Percentiles rank a stretch among this genome's conserved stretches.
Evolutionary conservation across 2,113 vertebrate genomes (phyloP).

Genomic region (Lampris incognitus): DNA sequence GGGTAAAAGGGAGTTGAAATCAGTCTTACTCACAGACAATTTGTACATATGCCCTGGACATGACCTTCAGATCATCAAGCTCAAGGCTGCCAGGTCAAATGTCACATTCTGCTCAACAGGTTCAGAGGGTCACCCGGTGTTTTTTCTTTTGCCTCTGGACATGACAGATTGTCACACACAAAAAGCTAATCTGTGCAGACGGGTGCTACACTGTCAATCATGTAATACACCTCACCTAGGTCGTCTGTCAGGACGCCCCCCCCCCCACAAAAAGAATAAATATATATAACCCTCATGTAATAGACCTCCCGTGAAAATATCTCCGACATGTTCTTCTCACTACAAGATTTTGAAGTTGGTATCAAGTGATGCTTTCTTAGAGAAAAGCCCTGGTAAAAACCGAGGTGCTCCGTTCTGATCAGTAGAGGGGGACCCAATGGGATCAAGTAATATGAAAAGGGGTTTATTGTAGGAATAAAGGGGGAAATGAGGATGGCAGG

Average conservation of each 20-base stretch:
- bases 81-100: slow-evolving; percentile 64
- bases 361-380: not conserved
- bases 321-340: slow-evolving; percentile 29
- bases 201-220: slow-evolving; percentile 41
- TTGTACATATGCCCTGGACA: slow-evolving; percentile 53
- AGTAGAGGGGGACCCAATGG: too few relatives aligned
- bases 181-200: slow-evolving; percentile 44
- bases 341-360: not conserved
- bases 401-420: not conserved
- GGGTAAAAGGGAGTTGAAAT: not conserved
- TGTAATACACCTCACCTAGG: slow-evolving; percentile 43
- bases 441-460: too few relatives aligned
- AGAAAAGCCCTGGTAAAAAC: slow-evolving; percentile 16
- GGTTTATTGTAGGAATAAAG: too few relatives aligned
- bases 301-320: slow-evolving; percentile 46
- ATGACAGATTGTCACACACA: slow-evolving; percentile 44
- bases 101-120: slow-evolving; percentile 70
- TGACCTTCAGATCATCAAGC: slow-evolving; percentile 74
- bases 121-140: slow-evolving; percentile 73
- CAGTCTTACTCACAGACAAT: not conserved
- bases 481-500: too few relatives aligned
- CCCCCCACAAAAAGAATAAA: too few relatives aligned
- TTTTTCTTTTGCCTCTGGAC: slow-evolving; percentile 63
- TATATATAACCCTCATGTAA: slow-evolving; percentile 20
- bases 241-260: too few relatives aligned